These are phyloP conservation scores for Ophion obscuratus DNA, from an alignment of 2,888 invertebrate genomes.

Conservation along the genomic window DNA sequence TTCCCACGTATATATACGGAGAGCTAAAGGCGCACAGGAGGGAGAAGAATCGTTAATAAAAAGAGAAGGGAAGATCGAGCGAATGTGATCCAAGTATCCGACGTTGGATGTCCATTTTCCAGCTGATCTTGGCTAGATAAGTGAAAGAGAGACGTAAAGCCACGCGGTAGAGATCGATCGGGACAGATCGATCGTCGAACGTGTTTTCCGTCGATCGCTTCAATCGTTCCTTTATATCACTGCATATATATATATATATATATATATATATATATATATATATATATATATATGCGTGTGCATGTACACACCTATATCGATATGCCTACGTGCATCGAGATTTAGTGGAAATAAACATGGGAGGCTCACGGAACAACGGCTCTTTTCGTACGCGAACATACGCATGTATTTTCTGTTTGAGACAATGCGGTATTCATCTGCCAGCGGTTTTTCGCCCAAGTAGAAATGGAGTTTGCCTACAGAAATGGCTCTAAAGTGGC, in stretches of 20 bases:
- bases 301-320: slow-evolving; percentile 7
- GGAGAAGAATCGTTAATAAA: slow-evolving; percentile 33
- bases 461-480: slow-evolving; percentile 72
- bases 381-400: slow-evolving; percentile 36
- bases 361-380: slow-evolving; percentile 34
- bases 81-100: slow-evolving; percentile 57
- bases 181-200: slow-evolving; percentile 67
- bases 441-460: slow-evolving; percentile 49
- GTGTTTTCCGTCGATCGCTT: slow-evolving; percentile 68
- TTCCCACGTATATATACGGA: slow-evolving; percentile 2
- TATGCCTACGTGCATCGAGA: slow-evolving; percentile 34
- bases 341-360: slow-evolving; percentile 38
- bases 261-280: slow-evolving; percentile 41
- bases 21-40: not conserved
- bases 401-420: slow-evolving; percentile 30
- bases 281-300: slow-evolving; percentile 27
- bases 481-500: slow-evolving; percentile 51
- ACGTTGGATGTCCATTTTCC: slow-evolving; percentile 59
- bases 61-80: slow-evolving; percentile 55
- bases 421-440: slow-evolving; percentile 67
- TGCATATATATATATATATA: slow-evolving; percentile 46
- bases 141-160: slow-evolving; percentile 64
- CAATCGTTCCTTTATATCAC: slow-evolving; percentile 76
- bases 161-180: slow-evolving; percentile 44
- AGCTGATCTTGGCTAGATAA: slow-evolving; percentile 62